phyloP scores from a whole-genome alignment of 2,888 invertebrate genomes.

The Crossocerus cetratus region DNA sequence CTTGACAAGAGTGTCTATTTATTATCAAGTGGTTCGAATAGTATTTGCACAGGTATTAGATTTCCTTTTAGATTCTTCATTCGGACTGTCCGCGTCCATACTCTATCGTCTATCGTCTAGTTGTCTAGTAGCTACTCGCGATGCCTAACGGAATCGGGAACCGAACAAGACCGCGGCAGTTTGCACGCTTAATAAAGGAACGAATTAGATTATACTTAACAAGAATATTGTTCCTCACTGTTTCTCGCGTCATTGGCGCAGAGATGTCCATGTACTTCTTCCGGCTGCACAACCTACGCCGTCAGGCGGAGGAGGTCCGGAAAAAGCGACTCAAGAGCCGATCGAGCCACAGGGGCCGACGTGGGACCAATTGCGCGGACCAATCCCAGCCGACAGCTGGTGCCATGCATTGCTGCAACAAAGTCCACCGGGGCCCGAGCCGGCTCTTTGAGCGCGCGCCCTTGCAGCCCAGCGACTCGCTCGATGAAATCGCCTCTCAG shows the following conservation, averaged over 20 bases:
- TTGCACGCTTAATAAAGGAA: no score
- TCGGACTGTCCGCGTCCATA: no score
- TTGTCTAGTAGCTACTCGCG: no score
- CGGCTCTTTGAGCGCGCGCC: slow-evolving; percentile 91
- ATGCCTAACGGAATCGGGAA: no score
- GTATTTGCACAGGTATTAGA: no score
- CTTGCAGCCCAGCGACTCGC: slow-evolving; percentile 90
- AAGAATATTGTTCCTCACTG: neutral
- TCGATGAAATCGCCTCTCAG: slow-evolving; percentile 94
- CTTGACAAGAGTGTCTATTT: no score
- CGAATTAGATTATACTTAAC: no score
- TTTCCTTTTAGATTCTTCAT: no score
- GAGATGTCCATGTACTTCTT: slow-evolving; percentile 98
- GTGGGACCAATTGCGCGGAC: slow-evolving; percentile 72
- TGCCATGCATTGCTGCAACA: slow-evolving; percentile 78
- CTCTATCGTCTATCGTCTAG: no score
- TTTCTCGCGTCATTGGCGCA: slow-evolving; percentile 58
- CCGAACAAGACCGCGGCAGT: no score
- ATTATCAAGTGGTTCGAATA: no score
- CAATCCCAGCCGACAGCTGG: slow-evolving; percentile 75
- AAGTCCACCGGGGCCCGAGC: slow-evolving; percentile 83
- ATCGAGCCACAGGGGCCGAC: slow-evolving; percentile 68
- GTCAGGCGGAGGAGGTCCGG: slow-evolving; percentile 88
- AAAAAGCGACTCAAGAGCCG: slow-evolving; percentile 79
- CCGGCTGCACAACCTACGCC: slow-evolving; percentile 93